Base-by-base conservation (phyloP, 2,113 vertebrate species). In the Alethe castanea region DNA sequence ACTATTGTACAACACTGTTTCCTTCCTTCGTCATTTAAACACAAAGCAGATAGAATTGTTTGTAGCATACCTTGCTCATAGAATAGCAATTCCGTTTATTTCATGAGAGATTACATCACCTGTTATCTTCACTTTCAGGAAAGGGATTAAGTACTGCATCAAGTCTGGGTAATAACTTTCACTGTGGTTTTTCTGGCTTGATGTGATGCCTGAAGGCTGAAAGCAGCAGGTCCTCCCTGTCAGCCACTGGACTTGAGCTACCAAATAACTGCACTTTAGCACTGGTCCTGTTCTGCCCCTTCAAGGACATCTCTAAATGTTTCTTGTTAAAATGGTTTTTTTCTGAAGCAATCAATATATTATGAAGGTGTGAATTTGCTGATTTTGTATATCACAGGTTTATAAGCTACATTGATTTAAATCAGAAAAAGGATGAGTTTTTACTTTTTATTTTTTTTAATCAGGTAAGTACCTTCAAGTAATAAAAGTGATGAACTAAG, bases 91-190 rank as follows among this genome's bases (percentile, higher is more conserved):
- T 88, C 61, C 73, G 4, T 6, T 72, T 93, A 53, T 70, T 88
- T 38, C 17, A 15, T 59, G 42, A 70, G 20, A 87, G 44, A 74
- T 91, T 74, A 72, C 45, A 86, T 67, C 74, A 20, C 19, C 38
- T 91, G 42, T 90, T 96, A 77, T 71, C 91, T 92, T 18, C 28
- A 64, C 35, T 61, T 61, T 88, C 74, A 86, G 56, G 65, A 90
- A 94, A 80, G 14, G 33, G 69, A 94, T 92, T 91, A 93, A 94
- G 36, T 47, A 54, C 53, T 81, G 31, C 69, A 94, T 87, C 36
- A 82, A 50, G 44, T 23, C 35, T 67, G 38, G 53, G 29, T 94
- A 94, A 91, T 90, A 81, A 73, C 44, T 88, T 90, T 61, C 47
- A 33, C 22, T 47, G 42, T 66, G 24, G 36, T 91, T 54, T 44